Conservation (phyloP, 2,797 vertebrate species). For the Enteromius thamalakanensis region DNA sequence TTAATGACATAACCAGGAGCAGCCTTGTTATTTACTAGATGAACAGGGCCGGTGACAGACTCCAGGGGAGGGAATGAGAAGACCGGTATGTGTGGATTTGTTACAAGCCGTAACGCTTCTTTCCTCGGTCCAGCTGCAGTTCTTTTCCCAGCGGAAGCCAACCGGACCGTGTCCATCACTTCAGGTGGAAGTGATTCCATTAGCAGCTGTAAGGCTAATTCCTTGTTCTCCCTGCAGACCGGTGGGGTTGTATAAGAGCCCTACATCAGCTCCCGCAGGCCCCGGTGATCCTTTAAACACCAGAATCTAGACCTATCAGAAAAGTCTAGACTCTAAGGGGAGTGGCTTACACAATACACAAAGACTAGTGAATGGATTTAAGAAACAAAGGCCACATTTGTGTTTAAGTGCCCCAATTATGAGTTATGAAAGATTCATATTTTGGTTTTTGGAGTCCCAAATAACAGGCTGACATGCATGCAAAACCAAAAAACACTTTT, state of each 20-base stretch:
- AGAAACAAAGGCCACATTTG: not conserved
- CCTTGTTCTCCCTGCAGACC: conserved; percentile 22
- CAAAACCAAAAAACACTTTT: no score
- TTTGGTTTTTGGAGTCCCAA: no score
- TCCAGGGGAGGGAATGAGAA: conserved; percentile 53
- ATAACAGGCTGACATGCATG: no score
- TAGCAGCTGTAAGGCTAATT: conserved; percentile 57
- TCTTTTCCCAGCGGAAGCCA: conserved; percentile 43
- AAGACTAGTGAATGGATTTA: not conserved
- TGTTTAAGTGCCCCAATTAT: not conserved
- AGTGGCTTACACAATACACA: not conserved
- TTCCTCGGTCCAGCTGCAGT: conserved; percentile 51
- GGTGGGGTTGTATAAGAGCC: conserved; percentile 36
- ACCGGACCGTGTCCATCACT: conserved; percentile 58
- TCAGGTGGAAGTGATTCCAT: conserved; percentile 56
- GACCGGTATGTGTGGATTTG: conserved; percentile 48
- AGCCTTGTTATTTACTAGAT: conserved; percentile 55
- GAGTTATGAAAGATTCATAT: no score
- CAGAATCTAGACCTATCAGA: conserved; percentile 14
- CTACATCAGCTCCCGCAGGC: not conserved
- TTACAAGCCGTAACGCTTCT: conserved; percentile 45
- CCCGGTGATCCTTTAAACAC: conserved; percentile 33
- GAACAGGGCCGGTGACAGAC: conserved; percentile 52
- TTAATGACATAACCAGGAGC: conserved; percentile 57
- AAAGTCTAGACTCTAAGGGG: not conserved